These are phyloP conservation scores for Pachyuromys duprasi DNA, from an alignment of 2,797 vertebrate species.

Conservation along the genomic window DNA sequence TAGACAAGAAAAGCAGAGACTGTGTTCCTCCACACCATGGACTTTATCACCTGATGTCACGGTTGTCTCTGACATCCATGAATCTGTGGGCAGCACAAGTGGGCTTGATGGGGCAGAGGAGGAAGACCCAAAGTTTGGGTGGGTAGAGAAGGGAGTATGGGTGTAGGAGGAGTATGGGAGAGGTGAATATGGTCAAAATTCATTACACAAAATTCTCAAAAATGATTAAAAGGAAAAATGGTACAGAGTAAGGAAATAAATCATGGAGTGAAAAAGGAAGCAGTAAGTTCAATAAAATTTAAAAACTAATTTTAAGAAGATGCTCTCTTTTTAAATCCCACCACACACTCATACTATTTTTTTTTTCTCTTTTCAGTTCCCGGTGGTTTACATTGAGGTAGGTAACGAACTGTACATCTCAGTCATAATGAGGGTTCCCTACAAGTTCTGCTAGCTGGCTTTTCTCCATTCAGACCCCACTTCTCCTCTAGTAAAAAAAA, in stretches of 20 bases:
- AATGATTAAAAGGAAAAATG: not conserved
- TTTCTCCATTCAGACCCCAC: not conserved
- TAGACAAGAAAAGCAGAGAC: not conserved
- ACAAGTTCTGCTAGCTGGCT: not conserved
- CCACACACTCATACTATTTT: not conserved
- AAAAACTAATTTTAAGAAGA: not conserved
- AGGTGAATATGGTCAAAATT: not conserved
- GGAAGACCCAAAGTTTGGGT: not conserved
- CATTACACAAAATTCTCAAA: not conserved
- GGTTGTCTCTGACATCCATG: not conserved
- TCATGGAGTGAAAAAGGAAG: not conserved
- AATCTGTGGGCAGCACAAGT: not conserved
- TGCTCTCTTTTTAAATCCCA: not conserved
- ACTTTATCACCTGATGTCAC: not conserved
- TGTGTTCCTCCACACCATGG: not conserved
- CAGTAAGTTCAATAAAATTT: too few species aligned
- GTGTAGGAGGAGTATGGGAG: not conserved
- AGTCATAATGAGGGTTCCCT: not conserved
- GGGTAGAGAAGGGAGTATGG: not conserved
- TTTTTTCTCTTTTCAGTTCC: slow-evolving; percentile 84
- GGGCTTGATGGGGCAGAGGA: not conserved
- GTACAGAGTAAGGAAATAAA: not conserved
- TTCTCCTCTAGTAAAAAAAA: not conserved
- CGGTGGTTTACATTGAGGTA: slow-evolving; percentile 84
- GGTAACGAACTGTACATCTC: slow-evolving; percentile 40